Evolutionary conservation across 1,140 invertebrate genomes (phyloP), one percentile per base, ranked within the genome.

Genomic region (Drosophila asahinai): DNA sequence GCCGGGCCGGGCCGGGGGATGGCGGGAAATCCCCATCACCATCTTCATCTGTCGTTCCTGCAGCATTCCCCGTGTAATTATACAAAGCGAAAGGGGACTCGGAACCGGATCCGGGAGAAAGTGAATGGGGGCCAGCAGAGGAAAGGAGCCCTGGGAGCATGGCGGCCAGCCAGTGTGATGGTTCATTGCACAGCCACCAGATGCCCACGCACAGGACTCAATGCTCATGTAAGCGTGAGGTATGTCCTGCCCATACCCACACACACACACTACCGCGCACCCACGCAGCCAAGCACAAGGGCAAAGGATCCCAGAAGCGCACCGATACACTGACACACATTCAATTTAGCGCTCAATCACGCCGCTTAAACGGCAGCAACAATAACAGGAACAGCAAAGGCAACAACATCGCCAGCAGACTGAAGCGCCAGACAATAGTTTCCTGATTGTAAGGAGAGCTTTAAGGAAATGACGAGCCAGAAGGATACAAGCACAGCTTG

Each of bases 341-440:
- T 86, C 81, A 87, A 87, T 81, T 86, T 81, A 68, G 48, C 84
- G 81, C 54, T 84, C 84, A 87, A 89, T 89, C 86, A 78, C 62
- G 66, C 84, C 57, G 62, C 72, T 87, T 77, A 83, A 77, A 57
- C 47, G 79, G 78, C 65, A 75, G 68, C 57, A 67, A 52, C 60
- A 57, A 55, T 57, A 51, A 38, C 52, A 40, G 38, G 5, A 15
- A 14, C 33, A 22, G 30, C 52, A 36, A 19, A 36, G 14, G 36
- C 57, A 60, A 77, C 60, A 82, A 25, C 45, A 61, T 33, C 11
- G 42, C 43, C 61, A 61, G 59, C 52, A 45, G 59, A 65, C 65
- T 67, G 73, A 66, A 58, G 60, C 36, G 57, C 48, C 68, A 74
- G 81, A 87, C 84, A 90, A 89, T 90, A 73, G 84, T 68, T 75